Evolutionary conservation across 2,888 invertebrate genomes (phyloP), one percentile per base, ranked within the genome.

Genomic region (Drosophila affinis): DNA sequence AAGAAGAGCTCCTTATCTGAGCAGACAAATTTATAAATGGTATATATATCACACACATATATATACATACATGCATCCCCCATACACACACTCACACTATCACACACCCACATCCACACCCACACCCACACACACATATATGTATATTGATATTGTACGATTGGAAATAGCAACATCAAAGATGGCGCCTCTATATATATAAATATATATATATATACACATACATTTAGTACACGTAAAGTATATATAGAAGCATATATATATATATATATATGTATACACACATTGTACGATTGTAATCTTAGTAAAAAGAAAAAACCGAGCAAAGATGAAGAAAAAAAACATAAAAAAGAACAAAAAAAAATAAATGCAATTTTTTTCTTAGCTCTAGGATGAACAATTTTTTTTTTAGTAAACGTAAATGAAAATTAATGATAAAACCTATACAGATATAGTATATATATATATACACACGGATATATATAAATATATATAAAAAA

Each of bases 391-490:
- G 82, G 87, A 75, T 72, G 79, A 76, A 56, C 74, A 57, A 63
- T 21, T 72, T 89, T 89, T 88, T 86, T 83, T 83, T 80, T 87
- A 85, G 82, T 87, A 84, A 78, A 70, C 86, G 68, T 85, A 87
- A 87, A 73, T 72, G 52, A 63, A 60, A 39, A 62, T 48, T 48
- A 48, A 58, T 27, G 24, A 34, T 24, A 59, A 69, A 69, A 70
- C 73, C 72, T 45, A 64, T 49, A 77, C 56, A 67, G 60, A 48
- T 59, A 52, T 62, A 74, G 12, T 59, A 32, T 49, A 62, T 48
- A 56, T 59, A 75, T 29, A 21, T 21, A 21, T 0, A 51, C 48
- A 72, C 56, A 76, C 45, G 62, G 48, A 62, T 39, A 53, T 10
- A 39, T 48, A 44, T 18, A 34, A 71, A 58, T 51, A 75, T 72